phyloP scores from a whole-genome alignment of 2,888 invertebrate species.

The Epinotia demarniana region DNA sequence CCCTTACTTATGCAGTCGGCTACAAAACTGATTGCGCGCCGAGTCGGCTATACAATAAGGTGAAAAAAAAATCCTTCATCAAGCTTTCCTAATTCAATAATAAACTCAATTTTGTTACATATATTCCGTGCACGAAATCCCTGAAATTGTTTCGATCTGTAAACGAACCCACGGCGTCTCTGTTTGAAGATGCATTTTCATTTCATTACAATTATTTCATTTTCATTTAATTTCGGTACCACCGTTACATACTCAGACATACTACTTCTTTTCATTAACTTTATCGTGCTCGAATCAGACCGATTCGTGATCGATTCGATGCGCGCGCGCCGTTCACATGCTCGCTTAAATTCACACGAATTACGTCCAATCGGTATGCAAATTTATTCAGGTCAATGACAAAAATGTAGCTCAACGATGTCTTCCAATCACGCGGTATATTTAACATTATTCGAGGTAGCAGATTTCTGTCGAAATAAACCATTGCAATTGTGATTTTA shows the following conservation, averaged over 20 bases:
- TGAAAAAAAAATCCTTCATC: too few species aligned
- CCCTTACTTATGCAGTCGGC: too few species aligned
- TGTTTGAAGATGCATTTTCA: too few species aligned
- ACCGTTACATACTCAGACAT: not conserved
- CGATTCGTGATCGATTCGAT: conserved; percentile 27
- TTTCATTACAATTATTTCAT: too few species aligned
- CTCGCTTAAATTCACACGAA: conserved; percentile 31
- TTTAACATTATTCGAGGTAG: conserved; percentile 1
- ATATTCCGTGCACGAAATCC: too few species aligned
- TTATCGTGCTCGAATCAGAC: conserved; percentile 5
- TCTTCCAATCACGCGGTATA: conserved; percentile 3
- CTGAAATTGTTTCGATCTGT: too few species aligned
- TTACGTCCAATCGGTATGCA: conserved; percentile 29
- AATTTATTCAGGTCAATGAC: conserved; percentile 28
- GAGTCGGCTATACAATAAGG: too few species aligned
- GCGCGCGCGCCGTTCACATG: conserved; percentile 22
- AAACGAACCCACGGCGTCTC: too few species aligned
- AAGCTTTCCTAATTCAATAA: too few species aligned
- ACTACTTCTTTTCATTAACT: conserved; percentile 12
- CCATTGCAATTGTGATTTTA: not conserved
- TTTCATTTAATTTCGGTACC: too few species aligned
- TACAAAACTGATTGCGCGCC: too few species aligned
- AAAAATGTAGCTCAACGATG: conserved; percentile 19
- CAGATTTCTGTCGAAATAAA: not conserved
- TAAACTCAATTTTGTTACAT: too few species aligned